A percentile compares a stretch with the other conserved stretches of the same genome.
phyloP scores from a whole-genome alignment of 2,888 invertebrate genomes.

The Leucophora obtusa region DNA sequence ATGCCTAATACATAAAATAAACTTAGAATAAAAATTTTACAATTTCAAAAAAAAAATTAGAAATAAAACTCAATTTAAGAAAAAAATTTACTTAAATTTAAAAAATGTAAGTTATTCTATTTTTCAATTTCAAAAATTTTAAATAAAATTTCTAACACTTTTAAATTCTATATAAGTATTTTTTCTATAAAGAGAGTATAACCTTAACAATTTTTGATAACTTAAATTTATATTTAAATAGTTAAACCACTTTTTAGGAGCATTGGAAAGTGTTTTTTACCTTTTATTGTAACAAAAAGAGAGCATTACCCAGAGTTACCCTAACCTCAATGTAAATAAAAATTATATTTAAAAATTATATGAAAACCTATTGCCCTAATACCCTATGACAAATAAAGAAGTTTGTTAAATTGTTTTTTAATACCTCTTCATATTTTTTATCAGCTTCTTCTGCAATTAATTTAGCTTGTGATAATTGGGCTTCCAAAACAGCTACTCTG shows the following conservation, averaged over 20 bases:
- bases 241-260: conserved; percentile 45
- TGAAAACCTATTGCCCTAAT: conserved; percentile 73
- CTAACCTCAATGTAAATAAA: conserved; percentile 68
- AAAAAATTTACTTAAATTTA: not conserved
- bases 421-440: conserved; percentile 99
- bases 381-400: conserved; percentile 67
- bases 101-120: not conserved
- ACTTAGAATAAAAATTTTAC: not conserved
- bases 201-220: conserved; percentile 2
- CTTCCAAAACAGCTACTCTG: conserved; percentile 97
- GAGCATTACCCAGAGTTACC: conserved; percentile 73
- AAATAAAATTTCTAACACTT: not conserved
- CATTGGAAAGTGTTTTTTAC: conserved; percentile 42
- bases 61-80: not conserved
- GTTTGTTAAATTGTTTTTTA: conserved; percentile 35
- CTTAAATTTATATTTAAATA: conserved; percentile 17
- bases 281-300: conserved; percentile 65
- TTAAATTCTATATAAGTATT: not conserved
- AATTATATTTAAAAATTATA: conserved; percentile 45
- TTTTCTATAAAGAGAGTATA: not conserved
- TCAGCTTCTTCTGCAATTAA: conserved; percentile 99
- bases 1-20: conserved; percentile 44
- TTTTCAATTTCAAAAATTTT: not conserved
- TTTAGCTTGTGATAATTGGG: conserved; percentile 98
- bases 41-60: not conserved